Percentiles rank a stretch among this genome's conserved stretches.
Evolutionary conservation across 2,113 vertebrate species (phyloP).

Genomic region (Pycnonotus jocosus): DNA sequence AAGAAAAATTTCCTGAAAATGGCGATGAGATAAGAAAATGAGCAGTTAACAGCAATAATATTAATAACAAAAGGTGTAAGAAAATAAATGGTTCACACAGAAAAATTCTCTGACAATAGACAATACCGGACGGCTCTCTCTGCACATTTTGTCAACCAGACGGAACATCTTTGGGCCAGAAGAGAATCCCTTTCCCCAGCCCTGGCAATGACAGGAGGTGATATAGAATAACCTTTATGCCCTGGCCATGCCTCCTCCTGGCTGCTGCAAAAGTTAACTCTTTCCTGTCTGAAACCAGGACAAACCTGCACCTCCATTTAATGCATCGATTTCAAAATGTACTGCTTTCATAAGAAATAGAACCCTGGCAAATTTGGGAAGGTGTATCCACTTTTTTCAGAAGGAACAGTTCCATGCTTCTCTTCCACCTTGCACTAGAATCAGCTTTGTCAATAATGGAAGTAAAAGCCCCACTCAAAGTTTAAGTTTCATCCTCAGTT

Average conservation of each 20-base stretch:
- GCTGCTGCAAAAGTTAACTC: not conserved
- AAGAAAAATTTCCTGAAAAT: not conserved
- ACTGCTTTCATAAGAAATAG: not conserved
- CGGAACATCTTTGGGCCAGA: not conserved
- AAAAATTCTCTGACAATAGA: not conserved
- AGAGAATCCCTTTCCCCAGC: not conserved
- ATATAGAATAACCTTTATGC: not conserved
- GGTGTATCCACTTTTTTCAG: not conserved
- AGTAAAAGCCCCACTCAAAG: not conserved
- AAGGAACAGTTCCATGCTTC: not conserved
- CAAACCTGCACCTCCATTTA: not conserved
- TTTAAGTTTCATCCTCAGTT: not conserved
- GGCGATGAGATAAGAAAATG: not conserved
- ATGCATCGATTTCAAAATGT: not conserved
- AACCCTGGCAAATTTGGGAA: not conserved
- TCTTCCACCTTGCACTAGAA: not conserved
- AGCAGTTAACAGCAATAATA: not conserved
- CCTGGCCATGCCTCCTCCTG: not conserved
- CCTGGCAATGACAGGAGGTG: not conserved
- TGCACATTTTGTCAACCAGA: accelerated
- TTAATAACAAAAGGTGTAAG: not conserved
- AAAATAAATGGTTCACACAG: not conserved
- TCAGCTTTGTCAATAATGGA: not conserved
- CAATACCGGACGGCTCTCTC: accelerated
- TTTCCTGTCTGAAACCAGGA: not conserved